Evolutionary conservation across 1,140 invertebrate genomes (phyloP), one percentile per base, ranked within the genome.

Genomic region (Psilanteris sp.): DNA sequence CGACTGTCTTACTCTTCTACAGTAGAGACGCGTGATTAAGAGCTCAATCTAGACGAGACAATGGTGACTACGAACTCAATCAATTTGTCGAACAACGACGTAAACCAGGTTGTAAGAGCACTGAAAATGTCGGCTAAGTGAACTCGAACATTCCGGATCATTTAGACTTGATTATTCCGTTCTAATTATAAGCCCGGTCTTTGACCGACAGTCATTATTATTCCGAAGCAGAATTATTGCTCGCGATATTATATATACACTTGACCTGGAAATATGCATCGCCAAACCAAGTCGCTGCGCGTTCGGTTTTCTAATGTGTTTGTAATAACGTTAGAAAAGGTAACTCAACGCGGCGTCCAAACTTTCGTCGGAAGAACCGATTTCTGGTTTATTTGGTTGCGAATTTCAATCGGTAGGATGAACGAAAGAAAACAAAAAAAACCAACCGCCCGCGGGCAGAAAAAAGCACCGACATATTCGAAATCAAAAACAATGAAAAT

Each of bases 51-150:
- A 66, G 39, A 59, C 72, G 80, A 83, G 77, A 85, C 84, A 85
- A 86, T 85, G 66, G 70, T 81, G 37, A 82, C 79, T 79, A 79
- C 81, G 77, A 80, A 79, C 79, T 77, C 78, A 72, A 77, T 79
- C 84, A 83, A 85, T 85, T 85, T 84, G 84, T 85, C 75, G 82
- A 70, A 83, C 84, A 85, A 80, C 84, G 80, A 86, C 83, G 79
- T 70, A 73, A 78, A 59, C 55, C 54, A 68, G 68, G 48, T 43
- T 52, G 27, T 57, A 72, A 70, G 62, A 44, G 64, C 67, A 8
- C 48, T 73, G 50, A 68, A 77, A 77, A 73, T 68, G 54, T 77
- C 55, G 67, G 54, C 34, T 77, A 67, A 77, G 67, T 55, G 61
- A 44, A 67, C 37, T 66, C 34, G 43, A 72, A 57, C 41, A 55